Evolutionary conservation across 2,113 vertebrate species (phyloP), one percentile per base, ranked within the genome.

Genomic region (Morone saxatilis): DNA sequence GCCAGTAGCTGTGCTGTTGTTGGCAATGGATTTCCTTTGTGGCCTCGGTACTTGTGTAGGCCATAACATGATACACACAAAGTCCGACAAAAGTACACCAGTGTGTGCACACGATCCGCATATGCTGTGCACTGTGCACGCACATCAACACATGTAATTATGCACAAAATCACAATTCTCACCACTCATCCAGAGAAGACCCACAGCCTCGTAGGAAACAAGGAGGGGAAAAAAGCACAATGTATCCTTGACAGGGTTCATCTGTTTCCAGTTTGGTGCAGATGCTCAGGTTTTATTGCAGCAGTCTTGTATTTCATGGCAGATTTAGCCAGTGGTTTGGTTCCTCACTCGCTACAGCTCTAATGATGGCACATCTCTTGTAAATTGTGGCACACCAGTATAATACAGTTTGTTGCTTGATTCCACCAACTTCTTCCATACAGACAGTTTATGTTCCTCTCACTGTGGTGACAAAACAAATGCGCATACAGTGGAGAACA

Each of bases 251-350:
- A 93, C 90, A 81, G 82, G 86, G 76, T 92, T 96, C 95, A 96
- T 96, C 95, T 96, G 95, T 91, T 95, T 95, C 91, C 92, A 96
- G 93, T 96, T 95, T 95, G 91, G 91, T 94, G 93, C 94, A 95
- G 94, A 96, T 96, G 95, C 95, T 94, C 93, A 82, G 86, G 81
- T 95, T 96, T 95, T 96, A 96, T 94, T 95, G 95, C 93, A 88
- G 91, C 86, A 92, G 95, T 94, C 92, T 96, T 91, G 94, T 95
- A 92, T 96, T 96, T 96, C 95, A 96, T 95, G 95, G 95, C 94
- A 94, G 95, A 95, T 95, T 95, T 94, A 94, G 89, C 90, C 89
- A 85, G 93, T 79, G 93, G 93, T 95, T 95, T 93, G 84, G 85
- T 93, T 92, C 85, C 86, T 84, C 77, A 78, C 84, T 92, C 85